Evolutionary conservation across 1,140 invertebrate genomes (phyloP).

Genomic region (Heterodera schachtii): DNA sequence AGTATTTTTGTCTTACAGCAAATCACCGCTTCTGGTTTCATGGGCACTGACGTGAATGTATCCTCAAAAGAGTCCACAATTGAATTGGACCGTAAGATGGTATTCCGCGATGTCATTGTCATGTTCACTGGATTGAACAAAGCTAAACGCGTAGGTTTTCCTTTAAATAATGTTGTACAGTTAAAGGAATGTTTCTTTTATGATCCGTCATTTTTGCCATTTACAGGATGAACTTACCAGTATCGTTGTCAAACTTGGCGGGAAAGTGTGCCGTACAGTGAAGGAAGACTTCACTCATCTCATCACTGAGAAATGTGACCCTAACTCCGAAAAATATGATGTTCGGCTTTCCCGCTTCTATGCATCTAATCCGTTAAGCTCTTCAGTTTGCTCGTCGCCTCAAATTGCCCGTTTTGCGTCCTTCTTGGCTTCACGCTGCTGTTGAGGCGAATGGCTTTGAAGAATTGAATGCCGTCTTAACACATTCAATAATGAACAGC

Average conservation of each 20-base stretch:
- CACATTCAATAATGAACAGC: neutral
- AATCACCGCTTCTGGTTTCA: slow-evolving; percentile 30
- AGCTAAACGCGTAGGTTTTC: neutral
- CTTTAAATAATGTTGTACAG: neutral
- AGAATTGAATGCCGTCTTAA: neutral
- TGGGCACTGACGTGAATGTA: neutral
- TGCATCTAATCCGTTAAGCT: too few species aligned
- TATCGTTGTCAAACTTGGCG: slow-evolving; percentile 13
- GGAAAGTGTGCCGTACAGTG: neutral
- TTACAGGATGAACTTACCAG: neutral
- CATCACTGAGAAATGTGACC: slow-evolving; percentile 25
- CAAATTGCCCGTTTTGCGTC: slow-evolving; percentile 21
- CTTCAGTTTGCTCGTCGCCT: neutral
- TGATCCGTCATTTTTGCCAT: neutral
- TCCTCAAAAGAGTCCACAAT: too few species aligned
- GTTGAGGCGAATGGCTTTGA: neutral
- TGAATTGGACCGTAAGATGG: too few species aligned
- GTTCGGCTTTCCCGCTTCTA: neutral
- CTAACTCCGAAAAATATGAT: slow-evolving; percentile 15
- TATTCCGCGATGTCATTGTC: neutral
- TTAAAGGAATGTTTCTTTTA: neutral
- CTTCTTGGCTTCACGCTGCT: slow-evolving; percentile 22
- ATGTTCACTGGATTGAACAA: slow-evolving; percentile 5
- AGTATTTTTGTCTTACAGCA: neutral
- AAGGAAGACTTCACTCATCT: slow-evolving; percentile 22